These are phyloP conservation scores for Haemorhous mexicanus DNA, from an alignment of 2,113 vertebrate genomes.

Conservation along the genomic window DNA sequence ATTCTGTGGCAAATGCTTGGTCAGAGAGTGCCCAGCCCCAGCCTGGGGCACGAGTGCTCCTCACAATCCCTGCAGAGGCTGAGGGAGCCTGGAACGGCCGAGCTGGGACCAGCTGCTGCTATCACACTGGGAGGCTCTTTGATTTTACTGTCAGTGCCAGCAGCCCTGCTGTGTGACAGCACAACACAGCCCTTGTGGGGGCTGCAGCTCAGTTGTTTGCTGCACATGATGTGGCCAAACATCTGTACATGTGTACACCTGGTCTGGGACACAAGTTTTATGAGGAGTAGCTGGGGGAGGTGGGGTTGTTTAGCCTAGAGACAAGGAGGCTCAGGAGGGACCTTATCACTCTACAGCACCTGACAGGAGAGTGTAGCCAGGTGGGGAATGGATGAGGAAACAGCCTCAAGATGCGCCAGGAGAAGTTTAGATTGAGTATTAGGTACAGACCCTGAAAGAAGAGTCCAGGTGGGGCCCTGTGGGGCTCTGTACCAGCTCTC, in stretches of 20 bases:
- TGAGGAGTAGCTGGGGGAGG: background rate
- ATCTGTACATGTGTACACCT: background rate
- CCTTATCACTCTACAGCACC: background rate
- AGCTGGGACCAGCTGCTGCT: background rate
- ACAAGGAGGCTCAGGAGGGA: background rate
- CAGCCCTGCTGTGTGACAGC: accelerated
- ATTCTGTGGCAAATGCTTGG: accelerated
- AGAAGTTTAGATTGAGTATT: background rate
- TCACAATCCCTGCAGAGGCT: accelerated
- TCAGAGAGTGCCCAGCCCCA: background rate
- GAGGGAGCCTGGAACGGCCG: background rate
- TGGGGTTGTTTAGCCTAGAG: background rate
- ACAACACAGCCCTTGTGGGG: background rate
- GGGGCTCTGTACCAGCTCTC: background rate
- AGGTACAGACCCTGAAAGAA: accelerated
- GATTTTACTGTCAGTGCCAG: background rate
- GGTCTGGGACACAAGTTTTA: background rate
- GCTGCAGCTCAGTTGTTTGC: background rate
- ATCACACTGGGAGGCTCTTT: background rate
- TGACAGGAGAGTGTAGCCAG: background rate
- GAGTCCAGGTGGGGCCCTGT: background rate
- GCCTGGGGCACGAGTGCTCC: background rate
- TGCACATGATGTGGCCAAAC: background rate
- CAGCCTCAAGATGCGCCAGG: background rate
- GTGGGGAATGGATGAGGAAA: background rate